A percentile compares a stretch with the other conserved stretches of the same genome.
Evolutionary conservation across 1,140 invertebrate species (phyloP).

Genomic region (Orius laevigatus): DNA sequence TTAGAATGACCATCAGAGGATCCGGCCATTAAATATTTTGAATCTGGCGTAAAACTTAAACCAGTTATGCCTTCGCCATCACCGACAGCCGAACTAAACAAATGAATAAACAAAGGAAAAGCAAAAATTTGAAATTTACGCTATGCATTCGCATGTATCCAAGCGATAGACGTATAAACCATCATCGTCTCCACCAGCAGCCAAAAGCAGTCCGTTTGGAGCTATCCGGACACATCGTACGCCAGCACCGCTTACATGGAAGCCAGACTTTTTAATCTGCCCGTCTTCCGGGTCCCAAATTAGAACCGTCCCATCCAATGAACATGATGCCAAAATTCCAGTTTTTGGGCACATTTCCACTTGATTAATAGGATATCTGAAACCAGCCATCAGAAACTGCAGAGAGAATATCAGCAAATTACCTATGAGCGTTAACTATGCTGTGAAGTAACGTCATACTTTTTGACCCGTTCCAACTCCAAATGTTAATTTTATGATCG

Average conservation of each 20-base stretch:
- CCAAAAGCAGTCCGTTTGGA: conserved; percentile 39
- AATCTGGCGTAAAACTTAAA: conserved; percentile 46
- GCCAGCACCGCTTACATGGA: conserved; percentile 15
- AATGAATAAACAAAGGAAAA: not conserved
- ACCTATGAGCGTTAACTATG: conserved; percentile 33
- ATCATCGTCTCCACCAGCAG: conserved; percentile 59
- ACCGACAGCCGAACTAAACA: conserved; percentile 28
- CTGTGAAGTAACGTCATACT: conserved; percentile 23
- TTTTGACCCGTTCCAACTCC: conserved; percentile 26
- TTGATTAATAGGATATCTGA: conserved; percentile 41
- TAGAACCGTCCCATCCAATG: conserved; percentile 51
- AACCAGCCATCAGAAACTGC: not conserved
- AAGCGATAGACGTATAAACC: conserved; percentile 47
- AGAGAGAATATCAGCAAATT: not conserved
- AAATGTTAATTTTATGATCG: conserved; percentile 38
- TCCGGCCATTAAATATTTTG: conserved; percentile 41
- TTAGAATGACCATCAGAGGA: conserved; percentile 45
- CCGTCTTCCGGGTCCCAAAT: conserved; percentile 43
- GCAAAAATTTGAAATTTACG: conserved; percentile 25
- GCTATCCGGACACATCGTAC: conserved; percentile 46
- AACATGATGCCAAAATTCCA: conserved; percentile 48
- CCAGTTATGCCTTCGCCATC: conserved; percentile 41
- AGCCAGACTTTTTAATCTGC: conserved; percentile 13
- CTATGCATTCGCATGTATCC: conserved; percentile 34
- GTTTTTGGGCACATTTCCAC: conserved; percentile 48